Conservation (phyloP, 1,140 invertebrate species). For the Oryzaephilus surinamensis region DNA sequence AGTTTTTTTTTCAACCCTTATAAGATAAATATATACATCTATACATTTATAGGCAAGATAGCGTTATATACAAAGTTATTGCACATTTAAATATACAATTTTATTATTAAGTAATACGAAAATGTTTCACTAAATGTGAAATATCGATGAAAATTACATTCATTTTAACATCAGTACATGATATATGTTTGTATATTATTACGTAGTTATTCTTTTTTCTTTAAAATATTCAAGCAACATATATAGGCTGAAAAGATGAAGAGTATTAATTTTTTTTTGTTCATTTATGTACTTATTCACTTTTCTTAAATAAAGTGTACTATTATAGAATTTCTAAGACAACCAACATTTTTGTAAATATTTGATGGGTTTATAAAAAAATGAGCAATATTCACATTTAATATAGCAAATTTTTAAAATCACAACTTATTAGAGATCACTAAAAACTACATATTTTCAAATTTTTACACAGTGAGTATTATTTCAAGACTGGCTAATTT, state of each 20-base stretch:
- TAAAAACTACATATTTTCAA: constrained; percentile 16
- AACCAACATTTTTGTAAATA: not conserved
- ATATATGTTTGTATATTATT: too few species aligned
- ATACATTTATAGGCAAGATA: constrained; percentile 33
- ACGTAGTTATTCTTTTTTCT: too few species aligned
- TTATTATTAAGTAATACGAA: constrained; percentile 9
- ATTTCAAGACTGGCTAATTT: constrained; percentile 29
- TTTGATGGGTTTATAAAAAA: constrained; percentile 18
- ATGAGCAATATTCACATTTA: constrained; percentile 28
- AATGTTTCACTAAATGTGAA: too few species aligned
- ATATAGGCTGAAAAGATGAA: too few species aligned
- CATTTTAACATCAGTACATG: too few species aligned
- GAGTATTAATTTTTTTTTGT: too few species aligned
- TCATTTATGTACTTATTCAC: too few species aligned
- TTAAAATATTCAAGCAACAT: too few species aligned
- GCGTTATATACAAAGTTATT: constrained; percentile 36
- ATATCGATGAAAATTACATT: too few species aligned
- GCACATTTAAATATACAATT: constrained; percentile 35
- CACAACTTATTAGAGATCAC: constrained; percentile 29
- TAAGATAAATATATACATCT: constrained; percentile 31
- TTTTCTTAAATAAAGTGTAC: too few species aligned
- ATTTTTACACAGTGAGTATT: constrained; percentile 33
- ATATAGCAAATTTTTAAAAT: constrained; percentile 20
- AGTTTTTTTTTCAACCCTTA: constrained; percentile 9
- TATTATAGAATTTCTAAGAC: too few species aligned